phyloP scores from a whole-genome alignment of 2,113 vertebrate genomes.

The Monopterus albus region DNA sequence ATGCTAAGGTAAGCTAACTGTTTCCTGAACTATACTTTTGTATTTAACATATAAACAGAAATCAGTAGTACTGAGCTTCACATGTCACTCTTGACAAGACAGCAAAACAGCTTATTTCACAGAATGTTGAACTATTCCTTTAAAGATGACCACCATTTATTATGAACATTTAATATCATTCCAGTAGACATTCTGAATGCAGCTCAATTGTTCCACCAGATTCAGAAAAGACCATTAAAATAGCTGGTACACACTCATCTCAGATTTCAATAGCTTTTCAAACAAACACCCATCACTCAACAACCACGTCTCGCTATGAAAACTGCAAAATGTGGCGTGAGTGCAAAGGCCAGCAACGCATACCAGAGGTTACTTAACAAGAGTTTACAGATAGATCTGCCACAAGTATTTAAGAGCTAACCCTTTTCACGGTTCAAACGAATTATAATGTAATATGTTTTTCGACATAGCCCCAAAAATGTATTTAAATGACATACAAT shows the following conservation, averaged over 20 bases:
- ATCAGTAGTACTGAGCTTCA: neutral
- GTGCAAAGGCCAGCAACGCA: conserved; percentile 44
- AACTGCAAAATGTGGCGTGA: conserved; percentile 42
- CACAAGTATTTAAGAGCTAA: conserved; percentile 51
- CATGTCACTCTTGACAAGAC: neutral
- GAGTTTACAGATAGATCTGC: conserved; percentile 54
- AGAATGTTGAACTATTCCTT: conserved; percentile 15
- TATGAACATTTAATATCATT: conserved; percentile 41
- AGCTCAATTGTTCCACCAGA: conserved; percentile 39
- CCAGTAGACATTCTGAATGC: conserved; percentile 38
- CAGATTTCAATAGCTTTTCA: conserved; percentile 56
- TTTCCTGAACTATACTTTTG: too few relatives aligned
- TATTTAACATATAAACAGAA: too few relatives aligned
- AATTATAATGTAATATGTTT: conserved; percentile 51
- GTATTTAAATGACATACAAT: conserved; percentile 43
- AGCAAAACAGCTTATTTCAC: neutral
- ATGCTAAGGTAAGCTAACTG: too few relatives aligned
- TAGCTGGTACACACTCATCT: conserved; percentile 50
- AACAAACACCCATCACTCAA: conserved; percentile 56
- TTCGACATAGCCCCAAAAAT: conserved; percentile 35
- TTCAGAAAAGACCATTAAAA: conserved; percentile 55
- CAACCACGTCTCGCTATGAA: conserved; percentile 36
- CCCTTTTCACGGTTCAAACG: conserved; percentile 53
- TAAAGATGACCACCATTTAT: conserved; percentile 32
- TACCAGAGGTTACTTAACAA: conserved; percentile 55